These are phyloP conservation scores for Engystomops pustulosus DNA, from an alignment of 2,113 vertebrate genomes.

Conservation along the genomic window DNA sequence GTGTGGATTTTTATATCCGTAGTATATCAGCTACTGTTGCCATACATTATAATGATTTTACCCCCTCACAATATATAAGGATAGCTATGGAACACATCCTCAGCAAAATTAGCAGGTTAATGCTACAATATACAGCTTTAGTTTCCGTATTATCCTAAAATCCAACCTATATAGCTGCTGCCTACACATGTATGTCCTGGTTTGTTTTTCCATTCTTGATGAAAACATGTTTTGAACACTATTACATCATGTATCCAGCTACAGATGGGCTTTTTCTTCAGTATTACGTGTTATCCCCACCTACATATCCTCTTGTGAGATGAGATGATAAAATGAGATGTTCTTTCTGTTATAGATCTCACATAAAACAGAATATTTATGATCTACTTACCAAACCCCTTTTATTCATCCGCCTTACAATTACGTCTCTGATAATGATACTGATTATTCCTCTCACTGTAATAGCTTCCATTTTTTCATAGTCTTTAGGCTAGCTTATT, in stretches of 20 bases:
- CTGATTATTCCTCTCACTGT: background rate
- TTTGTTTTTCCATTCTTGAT: background rate
- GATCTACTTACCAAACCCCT: background rate
- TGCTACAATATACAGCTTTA: background rate
- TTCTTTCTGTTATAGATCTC: background rate
- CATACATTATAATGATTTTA: too few species aligned
- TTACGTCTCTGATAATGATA: background rate
- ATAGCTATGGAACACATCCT: too few species aligned
- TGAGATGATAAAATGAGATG: background rate
- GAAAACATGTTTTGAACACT: slow-evolving; percentile 26
- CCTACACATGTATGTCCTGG: background rate
- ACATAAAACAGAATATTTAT: background rate
- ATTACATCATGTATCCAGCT: background rate
- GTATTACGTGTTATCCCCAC: background rate
- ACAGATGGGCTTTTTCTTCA: slow-evolving; percentile 16
- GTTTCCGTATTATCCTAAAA: background rate
- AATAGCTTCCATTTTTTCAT: background rate
- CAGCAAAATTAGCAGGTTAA: too few species aligned
- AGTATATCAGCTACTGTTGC: too few species aligned
- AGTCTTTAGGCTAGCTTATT: slow-evolving; percentile 28
- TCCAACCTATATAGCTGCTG: background rate
- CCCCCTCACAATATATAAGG: too few species aligned
- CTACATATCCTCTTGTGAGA: background rate
- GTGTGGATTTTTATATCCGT: too few species aligned
- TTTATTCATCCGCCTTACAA: background rate